Percentiles rank a stretch among this genome's conserved stretches.
These are phyloP conservation scores for Chirona hameri DNA, from an alignment of 2,888 invertebrate species.

Conservation along the genomic window DNA sequence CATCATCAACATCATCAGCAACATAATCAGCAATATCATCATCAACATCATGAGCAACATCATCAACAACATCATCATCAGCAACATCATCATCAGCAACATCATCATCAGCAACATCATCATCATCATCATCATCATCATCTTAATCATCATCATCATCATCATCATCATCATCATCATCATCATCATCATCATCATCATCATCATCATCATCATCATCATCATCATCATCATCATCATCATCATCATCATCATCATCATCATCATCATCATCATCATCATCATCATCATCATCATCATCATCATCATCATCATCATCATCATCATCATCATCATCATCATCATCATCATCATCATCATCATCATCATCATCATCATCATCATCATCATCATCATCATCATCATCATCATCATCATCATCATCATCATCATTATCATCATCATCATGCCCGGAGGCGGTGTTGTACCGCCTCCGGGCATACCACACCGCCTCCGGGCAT, in stretches of 20 bases:
- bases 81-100: no score
- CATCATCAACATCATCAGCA: constrained; percentile 8
- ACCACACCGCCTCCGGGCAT: no score
- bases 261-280: constrained; percentile 22
- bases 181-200: constrained; percentile 22
- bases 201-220: constrained; percentile 22
- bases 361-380: constrained; percentile 22
- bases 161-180: constrained; percentile 22
- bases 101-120: no score
- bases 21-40: no score
- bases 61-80: no score
- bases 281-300: constrained; percentile 22
- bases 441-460: neutral
- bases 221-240: constrained; percentile 22
- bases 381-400: constrained; percentile 22
- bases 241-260: constrained; percentile 22
- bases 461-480: no score
- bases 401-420: constrained; percentile 22
- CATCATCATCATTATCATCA: constrained; percentile 22
- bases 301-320: constrained; percentile 22
- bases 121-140: no score
- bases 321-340: constrained; percentile 22
- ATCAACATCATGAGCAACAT: no score
- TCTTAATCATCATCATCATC: no score
- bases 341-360: constrained; percentile 22